A percentile compares a stretch with the other conserved stretches of the same genome.
Conservation (phyloP, 92 coral and sea anemone genomes). For the Heteractis magnifica region DNA sequence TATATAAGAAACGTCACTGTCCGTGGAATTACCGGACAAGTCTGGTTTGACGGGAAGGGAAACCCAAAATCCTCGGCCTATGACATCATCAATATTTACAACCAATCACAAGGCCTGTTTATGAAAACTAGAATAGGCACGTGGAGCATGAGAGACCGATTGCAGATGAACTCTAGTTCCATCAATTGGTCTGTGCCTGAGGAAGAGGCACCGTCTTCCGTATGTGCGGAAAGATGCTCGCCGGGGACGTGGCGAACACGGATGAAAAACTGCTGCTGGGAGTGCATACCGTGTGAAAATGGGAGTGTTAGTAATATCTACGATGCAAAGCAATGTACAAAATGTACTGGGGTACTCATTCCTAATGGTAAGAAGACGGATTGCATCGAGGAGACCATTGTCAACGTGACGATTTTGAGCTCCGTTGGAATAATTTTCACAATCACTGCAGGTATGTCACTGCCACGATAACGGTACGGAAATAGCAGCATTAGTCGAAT, state of each 20-base stretch:
- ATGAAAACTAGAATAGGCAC: constrained; percentile 38
- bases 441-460: constrained; percentile 28
- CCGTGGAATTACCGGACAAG: constrained; percentile 49
- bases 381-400: constrained; percentile 39
- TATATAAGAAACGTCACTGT: constrained; percentile 58
- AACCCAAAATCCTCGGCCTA: constrained; percentile 62
- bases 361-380: constrained; percentile 49
- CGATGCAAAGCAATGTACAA: constrained; percentile 38
- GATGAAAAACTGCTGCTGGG: constrained; percentile 75
- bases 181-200: constrained; percentile 48
- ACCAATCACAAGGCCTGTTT: constrained; percentile 2
- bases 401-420: constrained; percentile 37
- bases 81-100: constrained; percentile 54
- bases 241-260: constrained; percentile 67
- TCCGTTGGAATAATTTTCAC: constrained; percentile 46
- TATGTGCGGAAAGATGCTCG: constrained; percentile 54
- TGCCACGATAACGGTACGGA: too few species aligned
- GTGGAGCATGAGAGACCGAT: constrained; percentile 36
- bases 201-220: constrained; percentile 47
- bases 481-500: too few species aligned
- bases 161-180: constrained; percentile 18
- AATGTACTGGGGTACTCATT: constrained; percentile 40
- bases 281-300: constrained; percentile 57
- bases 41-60: constrained; percentile 59
- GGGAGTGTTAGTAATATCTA: constrained; percentile 43